Base-by-base conservation (phyloP, 2,113 vertebrate species). In the Felis chaus region DNA sequence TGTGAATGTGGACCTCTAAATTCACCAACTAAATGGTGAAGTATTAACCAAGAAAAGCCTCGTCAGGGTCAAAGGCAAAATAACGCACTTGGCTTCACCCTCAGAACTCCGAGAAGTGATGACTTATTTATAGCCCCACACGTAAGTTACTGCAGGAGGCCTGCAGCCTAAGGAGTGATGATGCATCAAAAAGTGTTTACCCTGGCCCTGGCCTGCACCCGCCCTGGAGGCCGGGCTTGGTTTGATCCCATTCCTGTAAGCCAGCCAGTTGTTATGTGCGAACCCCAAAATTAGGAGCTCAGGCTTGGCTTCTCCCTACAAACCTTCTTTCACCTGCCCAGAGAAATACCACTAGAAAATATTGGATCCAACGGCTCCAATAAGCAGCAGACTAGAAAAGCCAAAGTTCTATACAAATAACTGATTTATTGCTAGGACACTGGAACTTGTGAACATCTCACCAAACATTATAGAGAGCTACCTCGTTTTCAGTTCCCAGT, bases 121-220 rank as follows among this genome's bases (percentile, higher is more conserved):
- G 57, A 48, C 93, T 98, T 98, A 98, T 98, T 98, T 98, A 98
- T 97, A 98, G 98, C 8, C 55, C 53, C 95, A 78, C 80, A 69
- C 0, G 74, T 89, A 96, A 98, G 78, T 8, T 41, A 87, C 85
- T 97, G 94, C 96, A 96, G 96, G 7, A 74, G 71, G 94, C 92
- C 31, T 31, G 83, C 25, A 92, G 97, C 97, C 98, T 98, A 48
- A 84, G 88, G 48, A 85, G 73, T 78, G 88, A 91, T 36, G 69
- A 91, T 36, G 69, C 94, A 82, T 55, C 83, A 96, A 29, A 93
- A 68, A 71, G 6, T 19, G 31, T 82, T 36, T 31, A 19, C 71
- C 36, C 69, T n/a, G 53, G 19, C 29, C 45, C 21, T 7, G 23
- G 9, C 29, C 93, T 0, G 2, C 1, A 0, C 41, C 33, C 9